Evolutionary conservation across 1,140 invertebrate genomes (phyloP), one percentile per base, ranked within the genome.

Genomic region (Drosophila carrolli): DNA sequence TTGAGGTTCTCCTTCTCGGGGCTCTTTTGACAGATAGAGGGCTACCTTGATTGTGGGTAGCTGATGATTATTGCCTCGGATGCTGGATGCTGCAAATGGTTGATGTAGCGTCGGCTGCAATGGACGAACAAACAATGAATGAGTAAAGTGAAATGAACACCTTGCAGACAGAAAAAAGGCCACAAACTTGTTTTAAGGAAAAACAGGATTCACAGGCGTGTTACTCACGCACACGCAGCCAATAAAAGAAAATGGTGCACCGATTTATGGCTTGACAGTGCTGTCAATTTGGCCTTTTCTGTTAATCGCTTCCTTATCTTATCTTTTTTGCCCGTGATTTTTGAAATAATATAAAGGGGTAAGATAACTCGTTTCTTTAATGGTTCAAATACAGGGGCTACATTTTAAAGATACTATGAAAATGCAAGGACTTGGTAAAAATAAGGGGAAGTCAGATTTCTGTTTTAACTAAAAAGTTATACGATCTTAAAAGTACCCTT

Each of bases 161-260:
- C 77, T 76, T 55, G 57, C 75, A 58, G 51, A 44, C 55, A 60
- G 66, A 60, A 47, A 62, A 61, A 57, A 65, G 62, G 54, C 37
- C 19, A 35, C 50, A 88, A 86, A 88, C 83, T 77, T 79, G 83
- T 88, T 88, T 88, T 50, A 83, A 88, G 83, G 83, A 89, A 89
- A 75, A 88, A 88, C 83, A 88, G 83, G 83, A 88, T 88, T 80
- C 83, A 89, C 47, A 48, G 50, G 50, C 50, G 50, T 53, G 11
- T 57, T 57, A 63, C 59, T 58, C 32, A 68, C 47, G 56, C 29
- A 50, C 29, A 53, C 43, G 43, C 50, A 50, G 13, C 35, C 58
- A 57, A 78, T 65, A 68, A 81, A 82, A 82, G 82, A 86, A 86
- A 86, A 86, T 88, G 83, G 75, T 88, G 75, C 75, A 82, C 66